Conservation (phyloP, 1,140 invertebrate species). For the Pseudomyrmex gracilis region DNA sequence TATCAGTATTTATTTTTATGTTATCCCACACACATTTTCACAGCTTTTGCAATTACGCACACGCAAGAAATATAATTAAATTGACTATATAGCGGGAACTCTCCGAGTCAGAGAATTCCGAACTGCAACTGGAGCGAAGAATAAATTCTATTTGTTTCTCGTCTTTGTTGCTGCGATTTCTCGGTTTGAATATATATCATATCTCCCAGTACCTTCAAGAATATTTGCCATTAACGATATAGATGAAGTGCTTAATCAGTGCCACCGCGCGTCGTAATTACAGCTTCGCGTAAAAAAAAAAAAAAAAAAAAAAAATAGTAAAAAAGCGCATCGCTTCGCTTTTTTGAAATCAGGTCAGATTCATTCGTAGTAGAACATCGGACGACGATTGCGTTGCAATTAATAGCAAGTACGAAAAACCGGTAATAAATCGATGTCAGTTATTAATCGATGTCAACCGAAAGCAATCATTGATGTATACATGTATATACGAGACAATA, state of each 20-base stretch:
- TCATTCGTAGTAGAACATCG: neutral
- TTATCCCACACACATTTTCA: neutral
- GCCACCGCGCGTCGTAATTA: constrained; percentile 28
- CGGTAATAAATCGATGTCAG: constrained; percentile 15
- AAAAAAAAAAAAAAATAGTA: neutral
- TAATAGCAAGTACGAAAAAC: constrained; percentile 28
- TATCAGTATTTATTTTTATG: neutral
- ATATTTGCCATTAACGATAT: constrained; percentile 30
- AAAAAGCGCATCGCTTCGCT: neutral
- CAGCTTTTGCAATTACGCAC: neutral
- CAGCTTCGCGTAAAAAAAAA: neutral
- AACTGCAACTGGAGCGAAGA: neutral
- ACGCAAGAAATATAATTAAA: neutral
- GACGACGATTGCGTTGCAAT: neutral
- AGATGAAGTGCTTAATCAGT: constrained; percentile 42
- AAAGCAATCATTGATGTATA: neutral
- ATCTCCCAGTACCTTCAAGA: neutral
- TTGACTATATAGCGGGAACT: neutral
- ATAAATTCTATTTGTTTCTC: constrained; percentile 17
- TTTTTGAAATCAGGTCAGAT: constrained; percentile 48
- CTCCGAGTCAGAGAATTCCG: neutral
- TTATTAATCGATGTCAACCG: neutral
- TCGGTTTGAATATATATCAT: constrained; percentile 9
- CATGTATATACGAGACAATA: neutral
- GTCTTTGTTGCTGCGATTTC: too few relatives aligned